Base-by-base conservation (phyloP, 2,113 vertebrate species). In the Tupaia tana region DNA sequence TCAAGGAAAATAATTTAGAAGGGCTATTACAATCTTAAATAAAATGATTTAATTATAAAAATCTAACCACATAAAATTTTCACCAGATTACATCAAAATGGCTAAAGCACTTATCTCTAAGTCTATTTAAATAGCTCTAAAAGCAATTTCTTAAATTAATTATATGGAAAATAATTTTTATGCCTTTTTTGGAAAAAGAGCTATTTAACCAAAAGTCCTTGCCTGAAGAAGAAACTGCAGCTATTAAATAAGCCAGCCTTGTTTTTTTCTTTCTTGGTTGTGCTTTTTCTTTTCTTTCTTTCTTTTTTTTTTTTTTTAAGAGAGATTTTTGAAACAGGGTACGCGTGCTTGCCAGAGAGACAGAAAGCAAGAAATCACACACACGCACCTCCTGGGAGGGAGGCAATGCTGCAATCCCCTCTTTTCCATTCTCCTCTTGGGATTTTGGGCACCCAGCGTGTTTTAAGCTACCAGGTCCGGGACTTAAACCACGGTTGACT, bases 21-120 rank as follows among this genome's bases (percentile, higher is more conserved):
- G 97, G 89, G 78, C 84, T 91, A 95, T 94, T 97, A 90, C n/a
- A 95, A 93, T 92, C 91, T 92, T 95, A 83, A 97, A 89, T 85
- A 75, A 96, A 95, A 96, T 92, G 1, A 97, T 84, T 98, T 96
- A 97, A 96, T 97, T 20, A 83, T 97, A 95, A 77, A 75, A 96
- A 86, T 22, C 78, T 93, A 97, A 95, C 74, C 24, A 71, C 90
- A 94, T 87, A 94, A 96, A 90, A 94, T 12, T 85, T 86, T 96
- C 89, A 92, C 84, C 27, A n/a, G 69, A 86, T 94, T 83, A 94
- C 92, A 78, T 93, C 73, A 89, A 96, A 70, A 87, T 90, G 69
- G 61, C 66, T 86, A 94, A 93, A 91, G 94, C 29, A 93, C 77
- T 91, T 93, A 6, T 14, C 96, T 94, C 74, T 93, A 85, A 66